Evolutionary conservation across 2,113 vertebrate species (phyloP).

Genomic region (Microcebus tavaratra): DNA sequence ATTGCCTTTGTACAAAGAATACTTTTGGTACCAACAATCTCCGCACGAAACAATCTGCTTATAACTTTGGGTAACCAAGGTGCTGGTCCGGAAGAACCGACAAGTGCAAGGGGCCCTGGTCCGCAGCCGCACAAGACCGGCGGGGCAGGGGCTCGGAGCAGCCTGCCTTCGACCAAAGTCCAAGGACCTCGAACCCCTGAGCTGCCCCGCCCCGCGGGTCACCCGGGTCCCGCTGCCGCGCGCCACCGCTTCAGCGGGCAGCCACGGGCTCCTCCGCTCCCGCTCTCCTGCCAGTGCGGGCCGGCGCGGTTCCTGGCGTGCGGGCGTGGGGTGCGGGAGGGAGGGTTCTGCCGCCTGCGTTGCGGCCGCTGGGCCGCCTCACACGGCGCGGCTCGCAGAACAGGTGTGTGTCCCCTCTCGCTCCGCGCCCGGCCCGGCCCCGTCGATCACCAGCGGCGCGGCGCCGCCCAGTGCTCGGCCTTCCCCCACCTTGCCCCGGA

Average conservation of each 20-base stretch:
- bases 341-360: constrained; percentile 2
- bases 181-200: neutral
- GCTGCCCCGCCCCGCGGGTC: constrained; percentile 72
- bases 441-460: neutral
- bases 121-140: neutral
- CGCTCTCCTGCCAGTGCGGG: neutral
- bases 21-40: constrained; percentile 32
- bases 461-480: constrained; percentile 39
- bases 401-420: constrained; percentile 71
- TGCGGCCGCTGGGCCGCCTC: constrained; percentile 41
- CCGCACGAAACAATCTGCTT: neutral
- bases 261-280: neutral
- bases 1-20: constrained; percentile 49
- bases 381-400: constrained; percentile 62
- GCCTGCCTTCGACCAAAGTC: constrained; percentile 51
- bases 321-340: neutral
- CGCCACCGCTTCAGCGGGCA: neutral
- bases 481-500: constrained; percentile 14
- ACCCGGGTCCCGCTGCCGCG: constrained; percentile 36
- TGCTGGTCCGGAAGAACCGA: neutral
- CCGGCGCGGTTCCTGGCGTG: neutral
- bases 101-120: neutral
- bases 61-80: constrained; percentile 64
- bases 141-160: neutral
- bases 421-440: neutral